These are phyloP conservation scores for Xanthia icteritia DNA, from an alignment of 2,888 invertebrate species.

Conservation along the genomic window DNA sequence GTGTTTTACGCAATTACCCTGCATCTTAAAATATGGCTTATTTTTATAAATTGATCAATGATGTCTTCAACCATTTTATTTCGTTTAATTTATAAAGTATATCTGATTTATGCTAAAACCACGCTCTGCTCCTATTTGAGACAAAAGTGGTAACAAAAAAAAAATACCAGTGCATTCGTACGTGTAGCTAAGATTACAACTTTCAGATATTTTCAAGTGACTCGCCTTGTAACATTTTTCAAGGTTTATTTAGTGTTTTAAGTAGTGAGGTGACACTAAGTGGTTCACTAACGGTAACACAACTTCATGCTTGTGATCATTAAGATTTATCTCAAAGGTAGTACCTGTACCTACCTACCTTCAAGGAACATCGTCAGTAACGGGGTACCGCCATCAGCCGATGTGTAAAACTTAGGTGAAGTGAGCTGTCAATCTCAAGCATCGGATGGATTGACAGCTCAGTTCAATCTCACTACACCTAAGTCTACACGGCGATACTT, in stretches of 20 bases:
- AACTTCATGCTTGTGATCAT: conserved; percentile 1
- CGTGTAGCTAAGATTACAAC: conserved; percentile 15
- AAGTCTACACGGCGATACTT: too few relatives aligned
- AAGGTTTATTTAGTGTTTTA: conserved; percentile 40
- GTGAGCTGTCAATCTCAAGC: too few relatives aligned
- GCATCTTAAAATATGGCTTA: too few relatives aligned
- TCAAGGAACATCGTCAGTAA: neutral
- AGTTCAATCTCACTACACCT: too few relatives aligned
- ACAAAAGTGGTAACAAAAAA: neutral
- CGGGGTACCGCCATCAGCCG: conserved; percentile 1
- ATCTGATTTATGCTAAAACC: neutral
- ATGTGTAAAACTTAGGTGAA: too few relatives aligned
- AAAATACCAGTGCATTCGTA: neutral
- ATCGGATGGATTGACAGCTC: too few relatives aligned
- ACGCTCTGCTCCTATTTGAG: neutral
- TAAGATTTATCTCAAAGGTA: conserved; percentile 27
- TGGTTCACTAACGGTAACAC: conserved; percentile 14
- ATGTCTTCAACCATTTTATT: too few relatives aligned
- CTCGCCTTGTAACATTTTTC: conserved; percentile 44
- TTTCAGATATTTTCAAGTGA: conserved; percentile 46
- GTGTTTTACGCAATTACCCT: too few relatives aligned
- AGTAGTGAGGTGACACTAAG: conserved; percentile 28
- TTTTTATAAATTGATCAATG: too few relatives aligned
- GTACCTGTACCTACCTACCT: neutral
- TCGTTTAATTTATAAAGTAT: too few relatives aligned